These are phyloP conservation scores for Australoheros scitulus DNA, from an alignment of 2,113 vertebrate species.

Conservation along the genomic window DNA sequence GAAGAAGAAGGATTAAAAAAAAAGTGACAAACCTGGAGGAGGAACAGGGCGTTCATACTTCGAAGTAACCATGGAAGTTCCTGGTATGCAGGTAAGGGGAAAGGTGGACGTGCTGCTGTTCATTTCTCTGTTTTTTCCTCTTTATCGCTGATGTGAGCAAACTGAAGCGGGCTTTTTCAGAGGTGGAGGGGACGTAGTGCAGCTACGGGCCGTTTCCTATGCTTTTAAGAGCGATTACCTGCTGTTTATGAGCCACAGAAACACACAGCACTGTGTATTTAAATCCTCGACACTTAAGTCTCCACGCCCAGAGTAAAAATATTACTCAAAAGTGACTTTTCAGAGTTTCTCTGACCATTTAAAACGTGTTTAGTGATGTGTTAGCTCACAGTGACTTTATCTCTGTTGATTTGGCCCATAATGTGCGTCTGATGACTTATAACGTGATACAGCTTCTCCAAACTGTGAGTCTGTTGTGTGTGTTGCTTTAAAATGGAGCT, in stretches of 20 bases:
- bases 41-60: slow-evolving; percentile 59
- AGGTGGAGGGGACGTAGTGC: neutral
- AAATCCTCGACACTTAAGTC: neutral
- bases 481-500: neutral
- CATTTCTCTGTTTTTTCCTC: neutral
- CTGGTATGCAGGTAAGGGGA: slow-evolving; percentile 75
- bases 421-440: neutral
- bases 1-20: slow-evolving; percentile 3
- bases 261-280: neutral
- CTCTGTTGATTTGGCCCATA: neutral
- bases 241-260: neutral
- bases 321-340: neutral
- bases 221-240: neutral
- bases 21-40: slow-evolving; percentile 50
- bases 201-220: neutral
- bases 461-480: neutral
- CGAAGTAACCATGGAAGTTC: slow-evolving; percentile 74
- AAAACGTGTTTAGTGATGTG: neutral
- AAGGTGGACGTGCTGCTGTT: slow-evolving; percentile 42
- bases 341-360: neutral
- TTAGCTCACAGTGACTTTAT: neutral
- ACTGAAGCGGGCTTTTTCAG: neutral
- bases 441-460: neutral
- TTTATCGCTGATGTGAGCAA: neutral
- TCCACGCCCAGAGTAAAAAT: neutral